phyloP scores from a whole-genome alignment of 30 jellyfish, hydroid and myxozoan species.

The Mastigias papua region DNA sequence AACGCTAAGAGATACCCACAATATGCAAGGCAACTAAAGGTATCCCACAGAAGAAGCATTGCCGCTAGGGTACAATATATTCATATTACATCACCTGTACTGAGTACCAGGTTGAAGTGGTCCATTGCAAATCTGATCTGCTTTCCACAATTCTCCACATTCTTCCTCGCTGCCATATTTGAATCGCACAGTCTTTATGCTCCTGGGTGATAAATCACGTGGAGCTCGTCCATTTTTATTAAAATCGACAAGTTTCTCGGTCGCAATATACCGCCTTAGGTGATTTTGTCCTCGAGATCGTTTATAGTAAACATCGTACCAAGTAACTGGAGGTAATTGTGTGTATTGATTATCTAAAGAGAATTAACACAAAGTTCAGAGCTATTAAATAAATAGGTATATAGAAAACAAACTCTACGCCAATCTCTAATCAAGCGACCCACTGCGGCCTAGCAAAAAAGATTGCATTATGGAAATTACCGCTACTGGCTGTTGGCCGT shows the following conservation, averaged over 20 bases:
- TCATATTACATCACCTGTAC: constrained; percentile 18
- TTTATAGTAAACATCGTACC: constrained; percentile 58
- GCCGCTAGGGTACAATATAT: background rate
- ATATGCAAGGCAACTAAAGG: no score
- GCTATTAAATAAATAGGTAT: background rate
- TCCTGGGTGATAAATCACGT: constrained; percentile 6
- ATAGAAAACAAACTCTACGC: no score
- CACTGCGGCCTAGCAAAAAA: no score
- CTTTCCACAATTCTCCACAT: constrained; percentile 59
- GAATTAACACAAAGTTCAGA: background rate
- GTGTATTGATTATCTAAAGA: constrained; percentile 34
- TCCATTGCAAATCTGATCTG: constrained; percentile 53
- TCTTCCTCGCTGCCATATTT: constrained; percentile 37
- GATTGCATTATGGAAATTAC: no score
- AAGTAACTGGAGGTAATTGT: constrained; percentile 54
- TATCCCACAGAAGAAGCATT: no score
- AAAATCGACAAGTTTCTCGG: constrained; percentile 11
- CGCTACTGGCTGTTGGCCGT: no score
- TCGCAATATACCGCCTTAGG: constrained; percentile 53
- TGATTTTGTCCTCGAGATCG: constrained; percentile 21
- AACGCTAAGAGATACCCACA: no score
- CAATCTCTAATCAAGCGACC: no score
- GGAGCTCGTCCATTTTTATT: background rate
- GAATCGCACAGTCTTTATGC: background rate
- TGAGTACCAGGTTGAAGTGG: constrained; percentile 55